phyloP scores from a whole-genome alignment of 2,797 vertebrate genomes.

The Crypturellus tataupa region DNA sequence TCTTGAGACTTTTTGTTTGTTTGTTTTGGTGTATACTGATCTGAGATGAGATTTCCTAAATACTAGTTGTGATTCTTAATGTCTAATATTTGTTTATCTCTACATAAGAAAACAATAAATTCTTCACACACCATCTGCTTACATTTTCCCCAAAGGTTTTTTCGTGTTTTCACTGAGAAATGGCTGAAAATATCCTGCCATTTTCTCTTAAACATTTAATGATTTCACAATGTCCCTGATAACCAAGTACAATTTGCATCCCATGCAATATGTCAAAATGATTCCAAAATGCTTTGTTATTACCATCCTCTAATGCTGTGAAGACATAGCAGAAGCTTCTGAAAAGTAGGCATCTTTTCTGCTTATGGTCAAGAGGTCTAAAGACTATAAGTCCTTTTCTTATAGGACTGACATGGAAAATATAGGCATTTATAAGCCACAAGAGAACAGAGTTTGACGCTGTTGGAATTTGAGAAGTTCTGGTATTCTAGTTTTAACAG shows the following conservation, averaged over 20 bases:
- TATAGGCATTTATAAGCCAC: not conserved
- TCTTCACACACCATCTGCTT: constrained; percentile 70
- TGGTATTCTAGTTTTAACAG: not conserved
- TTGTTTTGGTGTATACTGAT: constrained; percentile 46
- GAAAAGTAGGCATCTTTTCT: not conserved
- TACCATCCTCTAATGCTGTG: constrained; percentile 3
- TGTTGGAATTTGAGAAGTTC: constrained; percentile 22
- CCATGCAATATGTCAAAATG: constrained; percentile 52
- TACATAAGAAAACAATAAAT: constrained; percentile 72
- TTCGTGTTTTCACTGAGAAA: constrained; percentile 67
- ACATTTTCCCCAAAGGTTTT: constrained; percentile 57
- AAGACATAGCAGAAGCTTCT: constrained; percentile 35
- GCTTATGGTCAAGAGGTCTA: not conserved
- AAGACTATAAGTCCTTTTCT: constrained; percentile 12
- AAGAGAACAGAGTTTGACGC: constrained; percentile 6
- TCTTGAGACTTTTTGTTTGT: constrained; percentile 1
- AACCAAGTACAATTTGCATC: constrained; percentile 63
- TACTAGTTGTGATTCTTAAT: constrained; percentile 67
- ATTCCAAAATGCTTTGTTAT: constrained; percentile 43
- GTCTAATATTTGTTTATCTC: constrained; percentile 76
- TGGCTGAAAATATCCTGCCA: constrained; percentile 56
- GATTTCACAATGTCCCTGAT: constrained; percentile 62
- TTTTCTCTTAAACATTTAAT: constrained; percentile 74
- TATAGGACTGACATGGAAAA: constrained; percentile 28
- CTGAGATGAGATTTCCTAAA: constrained; percentile 62